Base-by-base conservation (phyloP, 2,888 invertebrate species). In the Glaucopsyche alexis region DNA sequence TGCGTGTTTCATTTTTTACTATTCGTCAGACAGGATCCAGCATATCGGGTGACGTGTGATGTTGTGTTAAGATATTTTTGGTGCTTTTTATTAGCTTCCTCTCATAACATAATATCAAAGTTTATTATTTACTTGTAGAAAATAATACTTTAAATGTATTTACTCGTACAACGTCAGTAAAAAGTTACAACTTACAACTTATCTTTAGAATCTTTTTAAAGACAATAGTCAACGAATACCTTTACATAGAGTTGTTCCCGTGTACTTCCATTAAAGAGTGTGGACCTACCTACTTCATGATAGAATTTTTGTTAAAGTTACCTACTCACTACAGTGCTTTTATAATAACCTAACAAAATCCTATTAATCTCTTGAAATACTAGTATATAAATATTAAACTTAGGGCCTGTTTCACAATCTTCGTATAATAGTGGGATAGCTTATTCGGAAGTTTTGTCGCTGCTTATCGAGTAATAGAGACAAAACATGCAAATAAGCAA, bases 11-110 rank as follows among this genome's bases (percentile, higher is more conserved):
- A 81, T 83, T 85, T 89, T 89, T 87, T 83, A 84, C 81, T 75
- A 86, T 80, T 83, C 87, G 88, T 87, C 89, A 87, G 83, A 81
- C 90, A 89, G 90, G 89, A 91, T 89, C 84, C 87, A 73, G 76
- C 81, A 87, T 89, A 81, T 91, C 90, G 83, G 79, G 80, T 91
- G 80, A 82, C 90, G 78, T 80, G 80, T 80, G 75, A 79, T 79
- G 80, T 80, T 82, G 83, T 82, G 79, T 81, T 82, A 77, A 81
- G 80, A 79, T 77, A 72, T 72, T 72, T 72, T 72, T 72, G 67
- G 52, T 80, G 82, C 82, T 81, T 80, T 81, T 83, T 83, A 84
- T 82, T 84, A 73, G 74, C 69, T 75, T 74, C 74, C 76, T 74
- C 75, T 75, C 73, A 42, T 29, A 65, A 72, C 50, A 66, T 42